phyloP scores from a whole-genome alignment of 2,888 invertebrate species.

The Melikaiella ostensackeni region DNA sequence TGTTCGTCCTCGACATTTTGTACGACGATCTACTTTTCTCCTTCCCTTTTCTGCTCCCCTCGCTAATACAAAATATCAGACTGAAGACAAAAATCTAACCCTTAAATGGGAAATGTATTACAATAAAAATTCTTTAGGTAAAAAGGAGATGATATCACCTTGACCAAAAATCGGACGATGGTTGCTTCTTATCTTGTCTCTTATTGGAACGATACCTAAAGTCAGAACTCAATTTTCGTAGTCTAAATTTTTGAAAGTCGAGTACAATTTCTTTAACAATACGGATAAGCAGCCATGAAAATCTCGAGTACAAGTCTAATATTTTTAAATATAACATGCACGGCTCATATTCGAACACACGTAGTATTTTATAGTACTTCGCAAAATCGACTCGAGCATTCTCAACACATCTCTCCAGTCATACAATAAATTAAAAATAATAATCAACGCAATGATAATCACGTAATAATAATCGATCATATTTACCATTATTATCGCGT shows the following conservation, averaged over 20 bases:
- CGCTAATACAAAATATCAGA: slow-evolving; percentile 11
- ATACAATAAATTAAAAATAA: slow-evolving; percentile 53
- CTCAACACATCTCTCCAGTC: slow-evolving; percentile 44
- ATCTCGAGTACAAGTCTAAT: background rate
- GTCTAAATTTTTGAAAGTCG: background rate
- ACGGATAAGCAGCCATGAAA: slow-evolving; percentile 13
- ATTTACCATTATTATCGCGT: slow-evolving; percentile 5
- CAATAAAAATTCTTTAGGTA: background rate
- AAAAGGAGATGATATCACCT: slow-evolving; percentile 16
- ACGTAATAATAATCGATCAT: slow-evolving; percentile 26
- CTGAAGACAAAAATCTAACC: slow-evolving; percentile 15
- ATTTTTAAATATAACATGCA: slow-evolving; percentile 8
- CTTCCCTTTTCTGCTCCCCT: background rate
- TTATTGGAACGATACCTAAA: slow-evolving; percentile 10
- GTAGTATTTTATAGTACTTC: slow-evolving; percentile 14
- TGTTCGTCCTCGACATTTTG: slow-evolving; percentile 55
- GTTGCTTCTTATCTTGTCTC: slow-evolving; percentile 27
- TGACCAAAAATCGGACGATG: slow-evolving; percentile 34
- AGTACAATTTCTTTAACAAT: background rate
- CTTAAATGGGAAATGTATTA: slow-evolving; percentile 19
- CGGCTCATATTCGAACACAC: slow-evolving; percentile 6
- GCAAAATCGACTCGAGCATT: slow-evolving; percentile 41
- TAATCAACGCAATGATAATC: slow-evolving; percentile 45
- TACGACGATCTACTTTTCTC: slow-evolving; percentile 50
- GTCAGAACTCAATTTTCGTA: slow-evolving; percentile 1